phyloP scores from a whole-genome alignment of 2,113 vertebrate genomes.

The Pseudopodoces humilis region DNA sequence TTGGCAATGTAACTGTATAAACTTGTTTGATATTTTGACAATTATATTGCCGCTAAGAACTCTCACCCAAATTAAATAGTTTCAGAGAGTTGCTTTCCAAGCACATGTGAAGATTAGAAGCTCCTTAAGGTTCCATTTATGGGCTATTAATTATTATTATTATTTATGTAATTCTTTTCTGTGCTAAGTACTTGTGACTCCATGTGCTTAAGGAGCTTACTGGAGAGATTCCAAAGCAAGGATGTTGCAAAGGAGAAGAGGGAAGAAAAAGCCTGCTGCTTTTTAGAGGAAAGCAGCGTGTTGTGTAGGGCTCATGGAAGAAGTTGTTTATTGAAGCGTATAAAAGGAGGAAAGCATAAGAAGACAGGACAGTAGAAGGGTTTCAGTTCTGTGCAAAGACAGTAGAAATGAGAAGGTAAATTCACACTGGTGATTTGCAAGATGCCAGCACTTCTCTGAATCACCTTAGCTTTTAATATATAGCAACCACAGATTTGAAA shows the following conservation, averaged over 20 bases:
- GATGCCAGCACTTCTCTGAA: not conserved
- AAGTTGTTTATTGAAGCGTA: not conserved
- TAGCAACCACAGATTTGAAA: not conserved
- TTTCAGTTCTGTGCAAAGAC: not conserved
- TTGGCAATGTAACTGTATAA: not conserved
- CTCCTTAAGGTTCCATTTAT: slow-evolving; percentile 3
- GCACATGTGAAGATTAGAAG: not conserved
- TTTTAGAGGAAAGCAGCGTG: not conserved
- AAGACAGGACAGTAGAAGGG: not conserved
- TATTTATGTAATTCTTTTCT: slow-evolving; percentile 47
- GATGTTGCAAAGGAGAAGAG: slow-evolving; percentile 10
- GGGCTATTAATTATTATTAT: slow-evolving; percentile 30
- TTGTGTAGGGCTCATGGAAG: not conserved
- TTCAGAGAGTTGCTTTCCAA: not conserved
- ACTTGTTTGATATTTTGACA: slow-evolving; percentile 29
- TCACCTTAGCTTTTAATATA: not conserved
- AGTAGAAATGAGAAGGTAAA: not conserved
- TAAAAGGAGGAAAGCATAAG: not conserved
- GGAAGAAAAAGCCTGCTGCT: not conserved
- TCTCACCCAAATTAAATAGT: slow-evolving; percentile 11
- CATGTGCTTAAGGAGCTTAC: slow-evolving; percentile 49
- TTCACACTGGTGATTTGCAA: not conserved
- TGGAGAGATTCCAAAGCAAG: slow-evolving; percentile 47
- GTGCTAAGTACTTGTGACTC: slow-evolving; percentile 30
- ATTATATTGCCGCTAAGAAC: slow-evolving; percentile 1